Base-by-base conservation (phyloP, 2,888 invertebrate species). In the Stegophylla sp. region DNA sequence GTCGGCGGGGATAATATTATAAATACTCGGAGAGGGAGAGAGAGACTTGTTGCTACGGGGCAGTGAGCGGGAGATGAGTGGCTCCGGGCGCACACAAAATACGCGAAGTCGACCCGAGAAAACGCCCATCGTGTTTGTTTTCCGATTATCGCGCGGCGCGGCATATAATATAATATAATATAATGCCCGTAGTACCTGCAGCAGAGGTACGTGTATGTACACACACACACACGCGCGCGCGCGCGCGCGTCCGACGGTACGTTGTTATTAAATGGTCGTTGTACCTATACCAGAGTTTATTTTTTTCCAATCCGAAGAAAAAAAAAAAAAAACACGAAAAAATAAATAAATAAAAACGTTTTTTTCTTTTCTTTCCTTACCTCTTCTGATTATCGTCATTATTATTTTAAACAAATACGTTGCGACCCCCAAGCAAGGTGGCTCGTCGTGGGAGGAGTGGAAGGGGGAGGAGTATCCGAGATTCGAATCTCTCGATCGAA, bases 51-150 rank as follows among this genome's bases (percentile, higher is more conserved):
- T 43, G 20, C 9, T n/a, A n/a, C n/a, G 56, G 7, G 23, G 10
- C 23, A 23, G 23, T 23, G 56, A 20, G 64, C 1, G 45, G 7
- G 20, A 43, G 26, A 12, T n/a, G n/a, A n/a, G n/a, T n/a, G n/a
- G 63, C 67, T 20, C 76, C 28, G 67, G 59, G 59, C 77, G 17
- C 75, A 53, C 56, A 66, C 67, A 56, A 77, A 67, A 77, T 67
- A 59, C 67, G 77, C 76, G 53, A 73, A 17, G 72, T 23, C 72
- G 75, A 76, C 53, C 66, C 66, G 77, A 69, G 77, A 69, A 77
- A 71, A 79, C 79, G 79, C 79, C 79, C 79, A 79, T 71, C 79
- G 79, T 79, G 79, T 79, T 79, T 79, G 79, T 79, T 79, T 79
- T 79, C 79, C 79, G 79, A 79, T 79, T 79, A 79, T 61, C 79